Base-by-base conservation (phyloP, 2,888 invertebrate species). In the Dryobota labecula region DNA sequence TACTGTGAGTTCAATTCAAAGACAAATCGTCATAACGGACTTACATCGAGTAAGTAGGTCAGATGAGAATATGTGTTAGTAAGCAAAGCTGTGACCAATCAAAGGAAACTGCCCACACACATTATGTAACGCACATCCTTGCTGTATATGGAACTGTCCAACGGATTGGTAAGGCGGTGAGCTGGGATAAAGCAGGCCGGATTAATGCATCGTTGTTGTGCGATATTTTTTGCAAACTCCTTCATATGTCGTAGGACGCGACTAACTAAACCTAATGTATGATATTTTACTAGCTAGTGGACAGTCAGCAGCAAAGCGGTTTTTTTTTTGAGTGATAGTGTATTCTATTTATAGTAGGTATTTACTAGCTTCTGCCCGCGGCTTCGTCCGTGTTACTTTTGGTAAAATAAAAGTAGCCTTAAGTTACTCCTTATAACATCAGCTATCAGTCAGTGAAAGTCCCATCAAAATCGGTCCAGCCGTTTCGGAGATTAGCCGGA, bases 11-110 rank as follows among this genome's bases (percentile, higher is more conserved):
- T 24, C 18, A 57, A 38, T 49, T 20, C 20, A 58, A 54, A 41
- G 53, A 45, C 2, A 24, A 49, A 38, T 73, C 13, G 20, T 36
- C 41, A 13, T 36, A 71, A 41, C 36, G 27, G 33, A 54, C 53
- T 24, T 33, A 64, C 13, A 4, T 6, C 20, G 13, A 8, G 20
- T 64, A 43, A 64, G 41, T 80, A 53, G 80, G 75, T 64, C 80
- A 80, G 24, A 41, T 41, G 33, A 27, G 36, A 13, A 60, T 45
- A 64, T 60, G 65, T 58, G 80, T 74, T 20, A 64, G 8, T 64
- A 38, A 2, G 36, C 36, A 24, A 53, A 47, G 57, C 45, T n/a
- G 4, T 53, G 20, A 7, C 6, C 43, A n/a, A n/a, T n/a, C n/a
- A 30, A 20, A 41, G 45, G 56, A 45, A 33, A 2, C 24, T 20